Evolutionary conservation across 2,797 vertebrate genomes (phyloP).

Genomic region (Rhadinocentrus ornatus): DNA sequence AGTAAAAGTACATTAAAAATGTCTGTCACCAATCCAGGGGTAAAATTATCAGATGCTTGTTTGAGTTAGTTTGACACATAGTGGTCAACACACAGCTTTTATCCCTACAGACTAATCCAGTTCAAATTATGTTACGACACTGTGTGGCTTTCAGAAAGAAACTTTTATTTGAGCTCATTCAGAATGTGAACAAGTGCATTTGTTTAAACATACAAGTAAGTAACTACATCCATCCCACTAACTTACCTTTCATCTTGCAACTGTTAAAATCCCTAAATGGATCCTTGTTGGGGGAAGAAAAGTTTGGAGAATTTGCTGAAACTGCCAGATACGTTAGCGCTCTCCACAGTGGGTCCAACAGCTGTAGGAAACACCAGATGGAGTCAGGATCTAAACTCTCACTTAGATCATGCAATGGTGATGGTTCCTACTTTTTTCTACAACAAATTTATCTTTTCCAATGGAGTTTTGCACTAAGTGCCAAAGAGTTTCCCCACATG

Average conservation of each 20-base stretch:
- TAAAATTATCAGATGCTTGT: constrained; percentile 7
- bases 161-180: constrained; percentile 16
- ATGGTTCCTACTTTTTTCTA: constrained; percentile 41
- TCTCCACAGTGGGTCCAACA: constrained; percentile 67
- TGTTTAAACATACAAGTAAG: constrained; percentile 3
- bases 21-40: neutral
- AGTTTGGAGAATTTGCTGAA: constrained; percentile 52
- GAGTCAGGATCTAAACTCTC: constrained; percentile 45
- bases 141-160: constrained; percentile 43
- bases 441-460: constrained; percentile 50
- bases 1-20: neutral
- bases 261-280: constrained; percentile 36
- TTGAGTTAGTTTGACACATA: constrained; percentile 2
- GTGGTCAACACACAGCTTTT: constrained; percentile 14
- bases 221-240: constrained; percentile 19
- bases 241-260: constrained; percentile 22
- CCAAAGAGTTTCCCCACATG: constrained; percentile 34
- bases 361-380: constrained; percentile 74
- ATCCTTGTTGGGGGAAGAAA: constrained; percentile 14
- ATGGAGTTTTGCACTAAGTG: constrained; percentile 10
- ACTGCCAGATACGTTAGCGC: constrained; percentile 24
- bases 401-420: constrained; percentile 39
- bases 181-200: constrained; percentile 19
- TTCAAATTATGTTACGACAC: constrained; percentile 31
- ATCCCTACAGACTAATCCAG: constrained; percentile 27